Conservation (phyloP, 2,888 invertebrate genomes). For the Campoplex capitator region DNA sequence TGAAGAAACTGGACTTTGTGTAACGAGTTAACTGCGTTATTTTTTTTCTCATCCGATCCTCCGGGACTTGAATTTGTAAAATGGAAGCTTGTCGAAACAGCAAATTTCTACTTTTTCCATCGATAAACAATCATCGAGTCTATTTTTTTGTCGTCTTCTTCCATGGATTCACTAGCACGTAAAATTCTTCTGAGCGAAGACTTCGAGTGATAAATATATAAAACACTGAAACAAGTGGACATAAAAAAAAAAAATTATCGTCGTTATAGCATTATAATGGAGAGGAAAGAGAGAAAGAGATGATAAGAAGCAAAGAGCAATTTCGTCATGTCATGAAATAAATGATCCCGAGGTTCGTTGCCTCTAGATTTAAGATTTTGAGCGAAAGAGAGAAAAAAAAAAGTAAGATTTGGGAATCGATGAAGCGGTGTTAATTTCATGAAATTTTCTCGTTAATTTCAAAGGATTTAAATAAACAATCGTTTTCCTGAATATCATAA, state of each 20-base stretch:
- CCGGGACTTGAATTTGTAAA: too few species aligned
- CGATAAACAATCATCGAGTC: conserved; percentile 34
- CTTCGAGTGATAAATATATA: conserved; percentile 55
- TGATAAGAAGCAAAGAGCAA: conserved; percentile 7
- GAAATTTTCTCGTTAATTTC: conserved; percentile 24
- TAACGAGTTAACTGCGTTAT: background rate
- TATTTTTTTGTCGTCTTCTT: conserved; percentile 44
- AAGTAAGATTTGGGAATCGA: conserved; percentile 56
- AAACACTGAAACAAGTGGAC: conserved; percentile 16
- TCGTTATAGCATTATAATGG: conserved; percentile 38
- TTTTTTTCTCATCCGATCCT: background rate
- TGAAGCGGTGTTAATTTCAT: conserved; percentile 51
- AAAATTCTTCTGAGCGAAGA: conserved; percentile 30
- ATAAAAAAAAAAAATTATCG: conserved; percentile 38
- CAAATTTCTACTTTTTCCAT: conserved; percentile 31
- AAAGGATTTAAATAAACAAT: conserved; percentile 25
- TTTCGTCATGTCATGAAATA: conserved; percentile 9
- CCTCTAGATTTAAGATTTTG: conserved; percentile 45
- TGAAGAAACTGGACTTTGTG: background rate
- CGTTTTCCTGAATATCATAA: conserved; percentile 30
- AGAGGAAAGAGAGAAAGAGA: background rate
- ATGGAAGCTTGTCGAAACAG: conserved; percentile 30
- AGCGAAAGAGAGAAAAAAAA: background rate
- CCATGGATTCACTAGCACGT: conserved; percentile 53
- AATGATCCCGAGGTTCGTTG: conserved; percentile 1